Conservation (phyloP, 2,113 vertebrate species). For the Colius striatus region DNA sequence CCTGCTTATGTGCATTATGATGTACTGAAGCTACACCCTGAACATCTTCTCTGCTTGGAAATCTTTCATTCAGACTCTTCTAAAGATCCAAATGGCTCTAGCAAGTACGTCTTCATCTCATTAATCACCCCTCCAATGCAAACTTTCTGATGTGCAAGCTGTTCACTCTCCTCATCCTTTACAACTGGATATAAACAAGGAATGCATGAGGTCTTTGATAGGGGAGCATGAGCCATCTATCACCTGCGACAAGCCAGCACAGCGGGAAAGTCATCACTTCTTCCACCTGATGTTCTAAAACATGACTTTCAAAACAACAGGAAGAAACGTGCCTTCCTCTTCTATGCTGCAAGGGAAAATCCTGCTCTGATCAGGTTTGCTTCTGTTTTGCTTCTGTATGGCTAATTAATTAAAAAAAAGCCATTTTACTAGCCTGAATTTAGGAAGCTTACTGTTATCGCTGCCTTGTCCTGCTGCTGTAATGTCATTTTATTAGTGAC, state of each 20-base stretch:
- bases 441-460: neutral
- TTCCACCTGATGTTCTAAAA: neutral
- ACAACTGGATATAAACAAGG: neutral
- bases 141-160: neutral
- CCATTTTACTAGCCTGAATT: neutral
- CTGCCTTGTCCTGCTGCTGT: neutral
- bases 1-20: neutral
- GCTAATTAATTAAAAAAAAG: neutral
- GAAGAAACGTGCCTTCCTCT: neutral
- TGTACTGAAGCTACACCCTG: neutral
- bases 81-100: neutral
- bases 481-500: neutral
- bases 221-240: neutral
- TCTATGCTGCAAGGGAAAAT: neutral
- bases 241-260: neutral
- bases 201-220: neutral
- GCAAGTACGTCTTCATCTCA: neutral
- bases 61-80: neutral
- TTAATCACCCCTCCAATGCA: neutral
- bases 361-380: neutral
- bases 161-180: neutral
- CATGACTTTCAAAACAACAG: neutral
- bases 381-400: neutral
- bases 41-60: neutral
- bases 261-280: neutral